These are phyloP conservation scores for Motacilla tschutschensis DNA, from an alignment of 2,113 vertebrate genomes.

Conservation along the genomic window DNA sequence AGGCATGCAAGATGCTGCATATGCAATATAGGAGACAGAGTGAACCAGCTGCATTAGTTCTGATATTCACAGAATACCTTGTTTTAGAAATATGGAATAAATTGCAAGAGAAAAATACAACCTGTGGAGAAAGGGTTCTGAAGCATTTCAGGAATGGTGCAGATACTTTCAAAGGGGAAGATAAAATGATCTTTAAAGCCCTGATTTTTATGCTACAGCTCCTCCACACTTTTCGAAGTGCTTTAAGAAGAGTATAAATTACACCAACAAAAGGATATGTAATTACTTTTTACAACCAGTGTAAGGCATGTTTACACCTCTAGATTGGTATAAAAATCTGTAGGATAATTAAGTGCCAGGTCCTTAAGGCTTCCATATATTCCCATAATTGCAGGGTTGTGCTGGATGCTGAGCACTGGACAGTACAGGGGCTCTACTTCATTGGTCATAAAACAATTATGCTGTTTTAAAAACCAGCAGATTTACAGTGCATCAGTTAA, in stretches of 20 bases:
- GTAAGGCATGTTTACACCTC: constrained; percentile 47
- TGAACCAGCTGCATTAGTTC: neutral
- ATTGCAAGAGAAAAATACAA: neutral
- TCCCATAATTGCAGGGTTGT: constrained; percentile 26
- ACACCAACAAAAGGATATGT: constrained; percentile 49
- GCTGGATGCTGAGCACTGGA: constrained; percentile 24
- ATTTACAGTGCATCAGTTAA: neutral
- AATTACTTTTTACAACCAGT: constrained; percentile 57
- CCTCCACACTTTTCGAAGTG: constrained; percentile 40
- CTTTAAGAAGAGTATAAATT: constrained; percentile 50
- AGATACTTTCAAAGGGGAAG: neutral
- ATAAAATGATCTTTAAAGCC: constrained; percentile 20
- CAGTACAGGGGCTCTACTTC: neutral
- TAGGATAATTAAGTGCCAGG: constrained; percentile 22
- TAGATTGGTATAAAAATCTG: constrained; percentile 40
- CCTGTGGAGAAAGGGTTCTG: neutral
- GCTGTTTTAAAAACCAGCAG: constrained; percentile 4
- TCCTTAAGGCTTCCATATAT: constrained; percentile 25
- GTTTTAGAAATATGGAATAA: neutral
- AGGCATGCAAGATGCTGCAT: neutral
- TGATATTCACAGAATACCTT: neutral
- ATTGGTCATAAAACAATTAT: constrained; percentile 27
- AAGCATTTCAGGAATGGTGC: neutral
- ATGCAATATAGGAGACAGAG: neutral
- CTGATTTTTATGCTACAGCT: constrained; percentile 19